Evolutionary conservation across 2,888 invertebrate species (phyloP), one percentile per base, ranked within the genome.

Genomic region (Thymelicus acteon): DNA sequence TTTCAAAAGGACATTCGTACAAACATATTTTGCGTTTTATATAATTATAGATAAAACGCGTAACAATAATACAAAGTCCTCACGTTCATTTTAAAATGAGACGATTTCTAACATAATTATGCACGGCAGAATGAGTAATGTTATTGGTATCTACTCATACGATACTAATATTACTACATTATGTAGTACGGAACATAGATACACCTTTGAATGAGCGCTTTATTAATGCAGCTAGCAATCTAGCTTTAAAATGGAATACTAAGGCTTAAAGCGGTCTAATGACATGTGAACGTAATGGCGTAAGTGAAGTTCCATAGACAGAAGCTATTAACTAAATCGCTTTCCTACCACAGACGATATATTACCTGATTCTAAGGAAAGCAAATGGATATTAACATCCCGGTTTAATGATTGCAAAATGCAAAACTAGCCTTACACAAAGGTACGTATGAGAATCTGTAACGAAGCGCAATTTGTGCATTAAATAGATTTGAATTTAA

Each of bases 311-410:
- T 48, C 62, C 69, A 49, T 69, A 69, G 63, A 49, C 63, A 19
- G 57, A 63, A 49, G 63, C 69, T 63, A 63, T 58, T 63, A 69
- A 37, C 47, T 63, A 63, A 69, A 69, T 69, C 63, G 69, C 15
- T 63, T 69, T 63, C 37, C 69, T 63, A 69, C 63, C 63, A 63
- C 69, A 63, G 39, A 63, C 69, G 69, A 69, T 69, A 58, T 69
- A 63, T 63, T 69, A 69, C 58, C 48, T 58, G 58, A 58, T 69
- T 69, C 63, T 63, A 69, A 69, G 68, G 62, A 69, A 69, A 58
- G 63, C 69, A 39, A 63, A 39, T 69, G 63, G 57, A 63, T 69
- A 69, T 63, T 69, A 63, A 48, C 24, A 64, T 54, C 58, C 13
- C 39, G 63, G 48, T 69, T 69, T 63, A 69, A 63, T 69, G 69